These are phyloP conservation scores for Nesidiocoris tenuis DNA, from an alignment of 2,888 invertebrate genomes.

Conservation along the genomic window DNA sequence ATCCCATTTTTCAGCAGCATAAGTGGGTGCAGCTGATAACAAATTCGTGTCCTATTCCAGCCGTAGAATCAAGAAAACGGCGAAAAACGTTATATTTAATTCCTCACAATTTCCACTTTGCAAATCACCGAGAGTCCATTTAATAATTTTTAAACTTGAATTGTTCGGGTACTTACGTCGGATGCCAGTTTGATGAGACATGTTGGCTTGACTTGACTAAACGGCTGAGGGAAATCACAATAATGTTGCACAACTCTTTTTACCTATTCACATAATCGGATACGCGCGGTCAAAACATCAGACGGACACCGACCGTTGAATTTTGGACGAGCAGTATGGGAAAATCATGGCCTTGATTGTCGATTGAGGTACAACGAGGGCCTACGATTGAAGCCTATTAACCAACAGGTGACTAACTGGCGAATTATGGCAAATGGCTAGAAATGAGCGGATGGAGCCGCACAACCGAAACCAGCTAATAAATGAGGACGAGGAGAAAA, in stretches of 20 bases:
- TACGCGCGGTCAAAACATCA: too few species aligned
- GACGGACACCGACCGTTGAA: too few species aligned
- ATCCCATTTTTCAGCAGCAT: slow-evolving; percentile 27
- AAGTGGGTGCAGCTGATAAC: slow-evolving; percentile 9
- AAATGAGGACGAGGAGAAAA: neutral
- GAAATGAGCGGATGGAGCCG: neutral
- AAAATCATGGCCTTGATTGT: neutral
- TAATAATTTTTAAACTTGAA: too few species aligned
- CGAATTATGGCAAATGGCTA: neutral
- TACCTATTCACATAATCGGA: too few species aligned
- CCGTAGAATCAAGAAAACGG: too few species aligned
- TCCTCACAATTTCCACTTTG: too few species aligned
- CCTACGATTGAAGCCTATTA: neutral
- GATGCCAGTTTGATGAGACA: slow-evolving; percentile 91
- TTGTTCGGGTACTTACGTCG: slow-evolving; percentile 74
- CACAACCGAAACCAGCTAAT: neutral
- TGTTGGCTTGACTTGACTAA: slow-evolving; percentile 52
- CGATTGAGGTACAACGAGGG: neutral
- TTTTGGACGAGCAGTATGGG: too few species aligned
- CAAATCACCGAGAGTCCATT: too few species aligned
- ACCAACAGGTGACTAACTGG: neutral
- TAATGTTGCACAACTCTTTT: too few species aligned
- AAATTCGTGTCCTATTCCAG: too few species aligned
- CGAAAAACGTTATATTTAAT: neutral
- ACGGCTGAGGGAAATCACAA: too few species aligned